phyloP scores from a whole-genome alignment of 2,113 vertebrate species.

The Phocoena sinus region DNA sequence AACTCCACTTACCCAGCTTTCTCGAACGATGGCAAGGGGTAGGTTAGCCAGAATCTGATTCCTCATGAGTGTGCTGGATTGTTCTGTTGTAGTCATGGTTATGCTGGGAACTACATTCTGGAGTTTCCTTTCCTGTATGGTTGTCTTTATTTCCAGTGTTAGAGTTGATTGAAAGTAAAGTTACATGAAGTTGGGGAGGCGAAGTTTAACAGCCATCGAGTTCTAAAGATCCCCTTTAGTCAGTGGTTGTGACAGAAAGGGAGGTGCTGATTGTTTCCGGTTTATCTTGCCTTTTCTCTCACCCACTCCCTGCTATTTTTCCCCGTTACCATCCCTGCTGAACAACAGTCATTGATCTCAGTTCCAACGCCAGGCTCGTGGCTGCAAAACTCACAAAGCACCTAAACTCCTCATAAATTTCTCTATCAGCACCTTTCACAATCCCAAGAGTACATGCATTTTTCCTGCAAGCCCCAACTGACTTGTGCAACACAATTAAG shows the following conservation, averaged over 20 bases:
- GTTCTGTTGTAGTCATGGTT: background rate
- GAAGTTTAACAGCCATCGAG: background rate
- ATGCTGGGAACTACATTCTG: background rate
- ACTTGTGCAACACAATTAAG: background rate
- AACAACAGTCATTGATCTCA: background rate
- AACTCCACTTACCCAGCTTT: background rate
- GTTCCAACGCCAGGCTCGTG: too few relatives aligned
- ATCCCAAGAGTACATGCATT: background rate
- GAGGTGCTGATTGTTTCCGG: background rate
- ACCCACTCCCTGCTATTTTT: background rate
- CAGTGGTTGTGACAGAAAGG: too few relatives aligned
- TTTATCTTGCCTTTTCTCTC: background rate
- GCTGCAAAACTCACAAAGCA: background rate
- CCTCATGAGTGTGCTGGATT: background rate
- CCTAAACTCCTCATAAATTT: background rate
- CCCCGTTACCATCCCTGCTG: background rate
- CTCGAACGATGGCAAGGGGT: background rate
- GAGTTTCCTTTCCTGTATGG: background rate
- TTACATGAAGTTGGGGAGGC: background rate
- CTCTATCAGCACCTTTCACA: background rate
- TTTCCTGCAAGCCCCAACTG: background rate
- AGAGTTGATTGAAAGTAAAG: background rate
- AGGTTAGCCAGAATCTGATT: background rate
- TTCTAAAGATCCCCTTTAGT: background rate
- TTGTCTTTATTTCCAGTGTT: background rate